Conservation (phyloP, 2,888 invertebrate species). For the Eugnorisma glareosa region DNA sequence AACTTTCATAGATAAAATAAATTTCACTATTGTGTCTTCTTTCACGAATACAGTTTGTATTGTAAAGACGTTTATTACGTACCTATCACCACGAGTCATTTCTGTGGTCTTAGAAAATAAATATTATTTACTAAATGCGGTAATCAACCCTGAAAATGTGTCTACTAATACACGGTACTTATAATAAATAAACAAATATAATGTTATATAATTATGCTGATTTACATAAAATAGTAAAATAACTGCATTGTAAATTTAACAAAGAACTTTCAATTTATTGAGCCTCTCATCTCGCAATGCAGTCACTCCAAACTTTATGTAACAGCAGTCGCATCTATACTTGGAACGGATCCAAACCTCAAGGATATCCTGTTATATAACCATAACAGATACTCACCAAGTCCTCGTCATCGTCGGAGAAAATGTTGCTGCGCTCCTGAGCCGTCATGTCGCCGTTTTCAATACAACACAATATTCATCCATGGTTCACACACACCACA, state of each 20-base stretch:
- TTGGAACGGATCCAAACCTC: constrained; percentile 79
- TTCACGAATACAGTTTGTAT: not conserved
- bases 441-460: constrained; percentile 83
- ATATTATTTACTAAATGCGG: not conserved
- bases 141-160: not conserved
- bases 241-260: constrained; percentile 28
- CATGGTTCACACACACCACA: constrained; percentile 84
- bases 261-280: constrained; percentile 38
- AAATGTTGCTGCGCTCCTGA: constrained; percentile 86
- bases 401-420: constrained; percentile 87
- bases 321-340: constrained; percentile 65
- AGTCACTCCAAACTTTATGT: constrained; percentile 75
- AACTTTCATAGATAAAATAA: not conserved
- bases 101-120: not conserved
- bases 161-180: not conserved
- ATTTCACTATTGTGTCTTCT: not conserved
- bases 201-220: too few relatives aligned
- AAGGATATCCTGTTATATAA: constrained; percentile 78
- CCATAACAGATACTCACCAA: constrained; percentile 79
- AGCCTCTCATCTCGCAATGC: constrained; percentile 66
- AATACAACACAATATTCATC: constrained; percentile 78
- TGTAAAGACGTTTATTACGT: not conserved
- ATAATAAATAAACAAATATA: not conserved
- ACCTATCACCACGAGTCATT: not conserved
- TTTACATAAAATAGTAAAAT: not conserved